Conservation (phyloP, 2,113 vertebrate species). For the Ia io region DNA sequence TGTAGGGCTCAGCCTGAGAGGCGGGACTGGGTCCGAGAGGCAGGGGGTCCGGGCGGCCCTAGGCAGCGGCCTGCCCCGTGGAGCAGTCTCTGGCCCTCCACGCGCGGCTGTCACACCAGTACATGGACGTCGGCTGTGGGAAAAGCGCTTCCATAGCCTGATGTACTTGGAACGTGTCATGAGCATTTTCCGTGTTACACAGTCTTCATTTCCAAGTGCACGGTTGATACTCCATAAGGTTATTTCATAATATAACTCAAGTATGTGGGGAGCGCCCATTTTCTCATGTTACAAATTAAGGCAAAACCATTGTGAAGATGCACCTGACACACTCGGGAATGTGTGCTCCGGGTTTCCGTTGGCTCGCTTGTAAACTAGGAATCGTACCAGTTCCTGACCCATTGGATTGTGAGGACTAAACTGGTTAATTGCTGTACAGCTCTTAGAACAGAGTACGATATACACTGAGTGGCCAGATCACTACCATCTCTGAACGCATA, state of each 20-base stretch:
- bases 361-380: background rate
- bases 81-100: too few species aligned
- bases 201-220: background rate
- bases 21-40: rapidly evolving
- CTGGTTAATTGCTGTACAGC: background rate
- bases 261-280: background rate
- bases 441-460: background rate
- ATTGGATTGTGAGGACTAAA: background rate
- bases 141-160: background rate
- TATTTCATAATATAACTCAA: background rate
- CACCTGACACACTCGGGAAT: background rate
- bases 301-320: background rate
- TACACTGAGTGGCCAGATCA: too few species aligned
- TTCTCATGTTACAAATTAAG: background rate
- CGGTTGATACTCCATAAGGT: background rate
- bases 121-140: background rate
- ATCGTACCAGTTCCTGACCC: background rate
- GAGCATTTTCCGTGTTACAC: background rate
- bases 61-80: background rate
- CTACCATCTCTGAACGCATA: too few species aligned
- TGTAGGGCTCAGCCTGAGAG: rapidly evolving
- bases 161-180: background rate
- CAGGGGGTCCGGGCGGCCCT: background rate
- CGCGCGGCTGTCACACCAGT: too few species aligned
- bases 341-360: background rate